Evolutionary conservation across 2,888 invertebrate species (phyloP).

Genomic region (Brenthis daphne): DNA sequence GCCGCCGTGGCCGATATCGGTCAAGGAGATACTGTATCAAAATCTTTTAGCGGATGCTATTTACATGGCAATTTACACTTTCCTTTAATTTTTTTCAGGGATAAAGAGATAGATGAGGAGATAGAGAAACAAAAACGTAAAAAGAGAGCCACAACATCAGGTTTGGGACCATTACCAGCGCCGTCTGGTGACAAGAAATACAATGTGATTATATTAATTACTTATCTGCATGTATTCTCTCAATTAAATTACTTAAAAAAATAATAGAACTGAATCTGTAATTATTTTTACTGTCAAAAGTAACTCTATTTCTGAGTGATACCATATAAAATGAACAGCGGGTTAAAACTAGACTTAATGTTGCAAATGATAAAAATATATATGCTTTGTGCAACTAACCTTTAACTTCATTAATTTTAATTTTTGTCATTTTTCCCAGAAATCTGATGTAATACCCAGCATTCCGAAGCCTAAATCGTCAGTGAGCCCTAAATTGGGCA

Average conservation of each 20-base stretch:
- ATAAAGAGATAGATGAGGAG: constrained; percentile 94
- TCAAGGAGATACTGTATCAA: too few relatives aligned
- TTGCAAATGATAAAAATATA: too few relatives aligned
- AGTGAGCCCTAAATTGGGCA: constrained; percentile 79
- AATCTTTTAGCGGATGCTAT: not conserved
- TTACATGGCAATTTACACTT: not conserved
- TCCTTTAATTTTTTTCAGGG: constrained; percentile 78
- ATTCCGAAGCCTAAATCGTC: constrained; percentile 79
- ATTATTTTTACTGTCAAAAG: too few relatives aligned
- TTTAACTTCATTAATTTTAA: constrained; percentile 1
- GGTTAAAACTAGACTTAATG: too few relatives aligned
- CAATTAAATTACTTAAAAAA: too few relatives aligned
- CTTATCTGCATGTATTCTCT: too few relatives aligned
- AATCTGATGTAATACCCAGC: constrained; percentile 78
- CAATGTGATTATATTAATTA: constrained; percentile 41
- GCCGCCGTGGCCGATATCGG: too few relatives aligned
- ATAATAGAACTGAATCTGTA: too few relatives aligned
- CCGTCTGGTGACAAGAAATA: constrained; percentile 73
- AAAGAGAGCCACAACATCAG: constrained; percentile 85
- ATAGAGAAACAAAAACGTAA: constrained; percentile 91
- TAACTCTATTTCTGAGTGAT: too few relatives aligned
- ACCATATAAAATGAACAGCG: too few relatives aligned
- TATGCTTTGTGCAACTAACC: not conserved
- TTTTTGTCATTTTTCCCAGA: constrained; percentile 52
- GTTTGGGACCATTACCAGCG: constrained; percentile 76